Evolutionary conservation across 92 coral and sea anemone species (phyloP), one percentile per base, ranked within the genome.

Genomic region (Porites evermanni): DNA sequence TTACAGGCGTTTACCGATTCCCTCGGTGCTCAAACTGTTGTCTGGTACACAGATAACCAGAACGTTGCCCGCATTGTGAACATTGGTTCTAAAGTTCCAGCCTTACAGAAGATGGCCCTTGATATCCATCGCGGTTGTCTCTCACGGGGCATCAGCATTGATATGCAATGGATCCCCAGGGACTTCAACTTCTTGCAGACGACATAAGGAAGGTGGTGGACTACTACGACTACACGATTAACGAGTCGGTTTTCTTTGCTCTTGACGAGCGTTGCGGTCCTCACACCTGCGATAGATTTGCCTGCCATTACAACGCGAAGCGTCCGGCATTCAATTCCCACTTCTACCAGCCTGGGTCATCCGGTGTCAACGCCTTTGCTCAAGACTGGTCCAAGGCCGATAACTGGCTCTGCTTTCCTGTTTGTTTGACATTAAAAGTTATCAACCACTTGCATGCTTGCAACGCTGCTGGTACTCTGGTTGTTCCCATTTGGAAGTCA

Each of bases 401-500:
- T 16, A 78, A 86, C 65, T 86, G 89, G 79, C 84, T 86, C 14
- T 86, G 84, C 44, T 79, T 84, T 7, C 84, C 85, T n/a, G 84
- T 78, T 3, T 53, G 51, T 78, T 65, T 86, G 78, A 70, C 70
- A 84, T 65, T 8, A 84, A 87, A 53, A 81, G 69, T 67, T 6
- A n/a, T 80, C 17, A 80, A 63, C 10, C 87, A 79, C 47, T n/a
- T 81, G 53, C 38, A 87, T 71, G 56, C 67, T 79, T 87, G 91
- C 64, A 87, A 72, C 23, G 87, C 91, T 16, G 20, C 44, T 12
- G 91, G 87, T 21, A 81, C 82, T 20, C 80, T 88, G 8, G 70
- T 88, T 67, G 89, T 88, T 13, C 90, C 87, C n/a, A 13, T 79
- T 38, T 91, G 94, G 94, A 88, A 70, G 59, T 91, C 88, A 4